Evolutionary conservation across 2,888 invertebrate species (phyloP), one percentile per base, ranked within the genome.

Genomic region (Tethea ocularis): DNA sequence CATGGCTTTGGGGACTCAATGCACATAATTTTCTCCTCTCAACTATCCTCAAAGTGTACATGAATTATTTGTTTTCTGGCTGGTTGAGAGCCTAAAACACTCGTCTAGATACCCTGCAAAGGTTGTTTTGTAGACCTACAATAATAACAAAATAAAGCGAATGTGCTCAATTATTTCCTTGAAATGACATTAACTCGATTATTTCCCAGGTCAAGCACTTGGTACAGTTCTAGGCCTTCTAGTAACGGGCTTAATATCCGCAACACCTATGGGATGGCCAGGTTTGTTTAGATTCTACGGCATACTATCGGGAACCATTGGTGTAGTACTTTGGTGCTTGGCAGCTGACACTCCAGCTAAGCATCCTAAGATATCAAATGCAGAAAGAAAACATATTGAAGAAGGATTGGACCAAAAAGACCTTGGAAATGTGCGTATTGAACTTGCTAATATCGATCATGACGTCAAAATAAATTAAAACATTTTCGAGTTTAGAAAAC

Each of bases 261-360:
- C 95, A 0, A 96, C 96, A 0, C 59, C 86, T 0, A 76, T 95
- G 6, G 97, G 97, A 8, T 97, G 97, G 97, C 96, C 97, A 0
- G 95, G 96, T 3, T 95, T 96, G 56, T 97, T 97, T 78, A 96
- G 97, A 64, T 89, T 96, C 56, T 96, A 96, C 68, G 97, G 96
- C 0, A 82, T 93, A 7, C 71, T 95, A 0, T 95, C 96, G 0
- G 85, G 95, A 0, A 10, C 94, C 0, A 95, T 95, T 90, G 93
- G 94, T 0, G 66, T 93, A 0, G 56, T 93, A 0, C 94, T 95
- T 82, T 93, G 93, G 68, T 83, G 94, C 59, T 82, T 95, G 22
- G 95, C 95, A 0, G 94, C 95, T 15, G 95, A 96, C 61, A 94
- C 94, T 46, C 97, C 97, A 0, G 89, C 94, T 0, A 91, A 94